Evolutionary conservation across 2,888 invertebrate genomes (phyloP).

Genomic region (Drosophila robusta): DNA sequence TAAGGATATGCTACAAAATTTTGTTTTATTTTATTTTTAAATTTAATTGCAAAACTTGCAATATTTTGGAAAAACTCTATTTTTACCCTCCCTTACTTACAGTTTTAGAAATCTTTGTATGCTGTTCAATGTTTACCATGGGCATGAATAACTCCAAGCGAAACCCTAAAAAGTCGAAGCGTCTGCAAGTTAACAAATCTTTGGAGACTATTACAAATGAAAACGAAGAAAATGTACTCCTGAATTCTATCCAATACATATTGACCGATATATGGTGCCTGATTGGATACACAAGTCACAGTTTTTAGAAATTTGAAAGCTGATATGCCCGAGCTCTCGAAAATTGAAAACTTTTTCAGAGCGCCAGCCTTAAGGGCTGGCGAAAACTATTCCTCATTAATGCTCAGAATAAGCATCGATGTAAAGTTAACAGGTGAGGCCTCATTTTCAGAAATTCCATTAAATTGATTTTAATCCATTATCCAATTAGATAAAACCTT

Average conservation of each 20-base stretch:
- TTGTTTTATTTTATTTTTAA: too few relatives aligned
- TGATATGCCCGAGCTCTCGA: slow-evolving; percentile 51
- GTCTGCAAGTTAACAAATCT: background rate
- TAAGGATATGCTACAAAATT: too few relatives aligned
- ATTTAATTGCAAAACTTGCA: too few relatives aligned
- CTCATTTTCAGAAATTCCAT: too few relatives aligned
- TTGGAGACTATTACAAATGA: background rate
- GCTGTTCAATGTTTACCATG: slow-evolving; percentile 3
- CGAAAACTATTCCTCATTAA: slow-evolving; percentile 80
- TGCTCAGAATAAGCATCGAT: slow-evolving; percentile 70
- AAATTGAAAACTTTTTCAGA: slow-evolving; percentile 59
- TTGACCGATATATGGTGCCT: slow-evolving; percentile 43
- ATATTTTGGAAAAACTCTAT: too few relatives aligned
- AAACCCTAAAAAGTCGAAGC: background rate
- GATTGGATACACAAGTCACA: slow-evolving; percentile 71
- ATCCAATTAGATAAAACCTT: slow-evolving; percentile 55
- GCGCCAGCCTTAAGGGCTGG: slow-evolving; percentile 63
- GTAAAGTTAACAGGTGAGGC: slow-evolving; percentile 57
- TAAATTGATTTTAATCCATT: background rate
- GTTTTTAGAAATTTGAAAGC: slow-evolving; percentile 62
- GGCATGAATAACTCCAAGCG: slow-evolving; percentile 14
- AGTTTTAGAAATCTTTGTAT: background rate
- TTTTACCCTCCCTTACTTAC: too few relatives aligned
- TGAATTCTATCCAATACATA: background rate
- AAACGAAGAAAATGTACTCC: background rate